A percentile compares a stretch with the other conserved stretches of the same genome.
Conservation (phyloP, 2,888 invertebrate genomes). For the Troilus luridus region DNA sequence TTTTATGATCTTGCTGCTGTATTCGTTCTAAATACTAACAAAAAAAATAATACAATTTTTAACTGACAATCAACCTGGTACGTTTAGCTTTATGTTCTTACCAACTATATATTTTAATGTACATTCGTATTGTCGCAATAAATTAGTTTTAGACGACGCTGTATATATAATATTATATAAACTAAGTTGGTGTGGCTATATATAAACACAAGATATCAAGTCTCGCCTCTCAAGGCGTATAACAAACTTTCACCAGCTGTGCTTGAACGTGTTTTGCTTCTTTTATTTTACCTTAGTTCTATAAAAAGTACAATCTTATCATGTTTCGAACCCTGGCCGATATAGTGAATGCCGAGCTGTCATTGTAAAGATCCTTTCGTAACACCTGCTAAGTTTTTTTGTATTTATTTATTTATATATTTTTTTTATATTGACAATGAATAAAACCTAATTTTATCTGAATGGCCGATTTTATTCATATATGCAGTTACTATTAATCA, state of each 20-base stretch:
- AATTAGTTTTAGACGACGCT: no score
- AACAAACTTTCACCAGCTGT: slow-evolving; percentile 5
- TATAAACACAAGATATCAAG: not conserved
- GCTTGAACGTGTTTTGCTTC: not conserved
- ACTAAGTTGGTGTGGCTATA: not conserved
- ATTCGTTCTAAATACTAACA: no score
- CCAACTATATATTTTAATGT: no score
- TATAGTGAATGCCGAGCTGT: not conserved
- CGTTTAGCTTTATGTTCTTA: no score
- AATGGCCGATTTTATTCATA: not conserved
- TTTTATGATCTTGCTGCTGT: no score
- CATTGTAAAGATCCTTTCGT: not conserved
- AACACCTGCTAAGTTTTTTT: not conserved
- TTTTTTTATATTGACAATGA: not conserved
- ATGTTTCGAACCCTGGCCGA: slow-evolving; percentile 25
- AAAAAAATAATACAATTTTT: no score
- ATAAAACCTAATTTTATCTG: not conserved
- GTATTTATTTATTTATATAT: no score
- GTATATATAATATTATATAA: no score
- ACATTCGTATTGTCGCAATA: no score
- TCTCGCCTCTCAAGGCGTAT: not conserved
- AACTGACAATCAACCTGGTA: no score
- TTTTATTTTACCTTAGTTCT: not conserved
- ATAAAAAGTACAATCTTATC: slow-evolving; percentile 29
- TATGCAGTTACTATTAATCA: no score